Conservation (phyloP, 2,888 invertebrate species). For the Malachius bipustulatus region DNA sequence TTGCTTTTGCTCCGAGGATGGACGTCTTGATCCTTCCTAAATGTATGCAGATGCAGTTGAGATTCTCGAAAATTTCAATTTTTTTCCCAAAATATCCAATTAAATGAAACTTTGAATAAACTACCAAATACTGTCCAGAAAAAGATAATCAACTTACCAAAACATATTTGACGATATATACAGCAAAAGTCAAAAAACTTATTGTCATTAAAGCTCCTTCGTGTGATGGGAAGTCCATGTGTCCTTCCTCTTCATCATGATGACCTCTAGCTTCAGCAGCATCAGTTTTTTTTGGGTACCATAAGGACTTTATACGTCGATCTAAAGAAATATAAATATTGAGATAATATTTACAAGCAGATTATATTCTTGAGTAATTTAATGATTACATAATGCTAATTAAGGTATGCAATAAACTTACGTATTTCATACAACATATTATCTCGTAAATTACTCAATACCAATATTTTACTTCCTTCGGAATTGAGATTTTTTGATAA, state of each 20-base stretch:
- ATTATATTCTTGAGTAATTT: not conserved
- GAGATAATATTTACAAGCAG: not conserved
- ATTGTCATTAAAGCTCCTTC: constrained; percentile 74
- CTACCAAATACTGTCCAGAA: too few species aligned
- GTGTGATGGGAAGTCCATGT: constrained; percentile 65
- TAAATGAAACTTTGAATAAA: too few species aligned
- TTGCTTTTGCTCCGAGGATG: too few species aligned
- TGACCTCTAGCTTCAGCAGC: constrained; percentile 26
- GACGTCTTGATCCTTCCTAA: too few species aligned
- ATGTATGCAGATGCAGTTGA: too few species aligned
- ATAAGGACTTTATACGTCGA: constrained; percentile 19
- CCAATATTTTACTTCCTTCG: constrained; percentile 42
- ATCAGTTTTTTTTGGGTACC: constrained; percentile 16
- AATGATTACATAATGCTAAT: not conserved
- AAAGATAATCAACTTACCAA: too few species aligned
- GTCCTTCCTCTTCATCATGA: constrained; percentile 35
- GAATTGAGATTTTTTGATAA: constrained; percentile 34
- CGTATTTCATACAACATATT: constrained; percentile 53
- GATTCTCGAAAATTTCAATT: too few species aligned
- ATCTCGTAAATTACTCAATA: constrained; percentile 47
- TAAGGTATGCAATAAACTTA: constrained; percentile 34
- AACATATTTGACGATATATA: constrained; percentile 71
- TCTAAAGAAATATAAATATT: constrained; percentile 10
- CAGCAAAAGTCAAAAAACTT: constrained; percentile 74
- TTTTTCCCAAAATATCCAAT: too few species aligned